These are phyloP conservation scores for Melitaea athalia DNA, from an alignment of 2,888 invertebrate species.

Conservation along the genomic window DNA sequence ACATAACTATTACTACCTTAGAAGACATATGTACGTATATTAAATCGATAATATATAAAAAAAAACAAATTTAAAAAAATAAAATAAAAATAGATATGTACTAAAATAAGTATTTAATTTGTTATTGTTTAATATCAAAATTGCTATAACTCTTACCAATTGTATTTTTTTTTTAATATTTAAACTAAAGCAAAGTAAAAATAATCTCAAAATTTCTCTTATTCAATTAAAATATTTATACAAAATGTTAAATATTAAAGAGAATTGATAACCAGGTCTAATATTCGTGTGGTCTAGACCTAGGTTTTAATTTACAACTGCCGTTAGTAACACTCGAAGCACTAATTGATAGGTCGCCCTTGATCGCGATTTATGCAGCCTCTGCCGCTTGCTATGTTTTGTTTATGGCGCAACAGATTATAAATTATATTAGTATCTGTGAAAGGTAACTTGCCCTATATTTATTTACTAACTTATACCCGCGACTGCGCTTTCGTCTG, in stretches of 20 bases:
- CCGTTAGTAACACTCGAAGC: constrained; percentile 29
- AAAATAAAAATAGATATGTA: no score
- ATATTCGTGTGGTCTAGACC: not conserved
- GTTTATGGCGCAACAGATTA: constrained; percentile 24
- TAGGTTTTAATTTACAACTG: constrained; percentile 24
- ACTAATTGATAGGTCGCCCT: constrained; percentile 39
- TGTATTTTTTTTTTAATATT: no score
- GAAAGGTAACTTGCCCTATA: constrained; percentile 6
- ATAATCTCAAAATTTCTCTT: no score
- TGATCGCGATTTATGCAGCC: constrained; percentile 33
- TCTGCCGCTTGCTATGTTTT: constrained; percentile 25
- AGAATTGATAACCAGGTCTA: not conserved
- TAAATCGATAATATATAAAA: no score
- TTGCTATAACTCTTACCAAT: no score
- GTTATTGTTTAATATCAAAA: no score
- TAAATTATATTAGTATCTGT: constrained; percentile 7
- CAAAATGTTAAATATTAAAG: not conserved
- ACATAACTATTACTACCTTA: no score
- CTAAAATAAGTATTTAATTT: no score
- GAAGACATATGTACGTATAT: no score
- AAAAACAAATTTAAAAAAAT: no score
- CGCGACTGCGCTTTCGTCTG: not conserved
- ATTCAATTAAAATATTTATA: no score
- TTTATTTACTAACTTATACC: not conserved
- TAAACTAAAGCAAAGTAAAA: no score